These are phyloP conservation scores for Misgurnus mizolepis DNA, from an alignment of 2,113 vertebrate species.

Conservation along the genomic window DNA sequence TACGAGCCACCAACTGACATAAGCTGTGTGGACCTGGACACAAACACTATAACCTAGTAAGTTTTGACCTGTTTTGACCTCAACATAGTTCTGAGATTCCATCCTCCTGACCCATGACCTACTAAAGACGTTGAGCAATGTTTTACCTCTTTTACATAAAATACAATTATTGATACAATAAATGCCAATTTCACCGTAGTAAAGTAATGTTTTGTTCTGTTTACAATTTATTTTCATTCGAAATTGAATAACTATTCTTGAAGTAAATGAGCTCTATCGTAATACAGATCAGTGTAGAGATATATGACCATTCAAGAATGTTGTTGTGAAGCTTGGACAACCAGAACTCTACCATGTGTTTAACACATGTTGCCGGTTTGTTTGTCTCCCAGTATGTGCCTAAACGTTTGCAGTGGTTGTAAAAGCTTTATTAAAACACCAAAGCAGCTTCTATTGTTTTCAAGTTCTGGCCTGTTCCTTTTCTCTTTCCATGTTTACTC, in stretches of 20 bases:
- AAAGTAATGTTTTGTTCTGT: background rate
- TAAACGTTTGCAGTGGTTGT: constrained; percentile 15
- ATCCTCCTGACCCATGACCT: constrained; percentile 23
- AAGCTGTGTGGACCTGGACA: constrained; percentile 97
- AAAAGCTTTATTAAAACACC: constrained; percentile 11
- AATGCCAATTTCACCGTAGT: background rate
- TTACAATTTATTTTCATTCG: background rate
- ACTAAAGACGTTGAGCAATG: background rate
- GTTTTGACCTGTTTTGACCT: constrained; percentile 64
- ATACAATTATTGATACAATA: background rate
- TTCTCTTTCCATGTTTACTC: constrained; percentile 22
- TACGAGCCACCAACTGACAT: constrained; percentile 95
- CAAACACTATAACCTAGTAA: constrained; percentile 99
- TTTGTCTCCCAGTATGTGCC: constrained; percentile 27
- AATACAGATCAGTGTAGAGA: constrained; percentile 24
- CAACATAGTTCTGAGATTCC: constrained; percentile 18
- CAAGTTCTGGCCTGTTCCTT: constrained; percentile 39
- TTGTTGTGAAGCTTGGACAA: constrained; percentile 25
- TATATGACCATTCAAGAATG: constrained; percentile 24
- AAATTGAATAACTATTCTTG: background rate
- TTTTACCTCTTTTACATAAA: constrained; percentile 15
- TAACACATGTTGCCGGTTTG: constrained; percentile 40
- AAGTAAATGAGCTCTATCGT: constrained; percentile 18
- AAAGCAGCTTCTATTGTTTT: constrained; percentile 45
- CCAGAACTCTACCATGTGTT: constrained; percentile 36